Percentiles rank a stretch among this genome's conserved stretches.
phyloP scores from a whole-genome alignment of 2,113 vertebrate species.

The Hepsetus odoe region DNA sequence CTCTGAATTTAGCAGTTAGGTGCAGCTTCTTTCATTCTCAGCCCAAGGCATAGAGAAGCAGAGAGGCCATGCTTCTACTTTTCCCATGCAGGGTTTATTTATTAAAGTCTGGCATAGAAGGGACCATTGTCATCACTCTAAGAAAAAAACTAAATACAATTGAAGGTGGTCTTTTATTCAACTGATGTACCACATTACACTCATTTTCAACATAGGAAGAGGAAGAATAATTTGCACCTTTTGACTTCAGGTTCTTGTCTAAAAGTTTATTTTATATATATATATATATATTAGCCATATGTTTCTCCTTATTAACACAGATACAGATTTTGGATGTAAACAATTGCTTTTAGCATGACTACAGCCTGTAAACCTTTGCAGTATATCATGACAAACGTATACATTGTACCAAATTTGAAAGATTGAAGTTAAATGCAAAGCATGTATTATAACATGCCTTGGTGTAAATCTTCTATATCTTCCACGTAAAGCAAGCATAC shows the following conservation, averaged over 20 bases:
- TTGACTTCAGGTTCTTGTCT: neutral
- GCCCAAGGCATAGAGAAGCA: slow-evolving; percentile 15
- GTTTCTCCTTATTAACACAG: neutral
- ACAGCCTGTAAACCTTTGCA: neutral
- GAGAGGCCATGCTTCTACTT: neutral
- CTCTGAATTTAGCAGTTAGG: slow-evolving; percentile 75
- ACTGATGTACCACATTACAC: neutral
- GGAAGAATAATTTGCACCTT: neutral
- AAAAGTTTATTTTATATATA: neutral
- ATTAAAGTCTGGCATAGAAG: neutral
- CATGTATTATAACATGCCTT: slow-evolving; percentile 7
- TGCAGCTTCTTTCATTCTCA: slow-evolving; percentile 51
- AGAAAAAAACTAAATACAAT: neutral
- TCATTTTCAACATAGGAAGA: neutral
- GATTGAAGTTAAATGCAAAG: neutral
- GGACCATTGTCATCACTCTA: neutral
- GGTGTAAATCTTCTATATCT: neutral
- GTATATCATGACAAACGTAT: neutral
- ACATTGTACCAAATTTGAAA: neutral
- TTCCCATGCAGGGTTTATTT: neutral
- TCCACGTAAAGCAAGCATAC: neutral
- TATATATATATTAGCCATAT: neutral
- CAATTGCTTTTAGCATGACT: neutral
- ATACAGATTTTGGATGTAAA: neutral
- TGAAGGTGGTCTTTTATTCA: slow-evolving; percentile 7